Base-by-base conservation (phyloP, 2,113 vertebrate genomes). In the Hiodon tergisus region DNA sequence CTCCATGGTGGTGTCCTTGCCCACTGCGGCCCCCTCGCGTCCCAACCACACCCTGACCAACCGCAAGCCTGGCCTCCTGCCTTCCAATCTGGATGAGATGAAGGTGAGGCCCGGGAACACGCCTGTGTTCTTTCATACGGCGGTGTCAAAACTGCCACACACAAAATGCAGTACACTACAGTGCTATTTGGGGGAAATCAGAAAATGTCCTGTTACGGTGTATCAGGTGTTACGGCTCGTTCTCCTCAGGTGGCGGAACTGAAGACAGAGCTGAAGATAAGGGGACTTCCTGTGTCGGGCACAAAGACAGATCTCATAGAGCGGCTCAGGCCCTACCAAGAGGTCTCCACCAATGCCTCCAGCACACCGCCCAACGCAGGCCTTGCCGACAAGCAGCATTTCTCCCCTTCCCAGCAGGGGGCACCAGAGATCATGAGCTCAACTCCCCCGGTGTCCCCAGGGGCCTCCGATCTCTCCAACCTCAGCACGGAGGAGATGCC, bases 221-320 rank as follows among this genome's bases (percentile, higher is more conserved):
- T 55, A 14, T 14, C 11, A 4, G 3, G 51, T 46, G n/a, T 65
- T 6, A 57, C 16, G 5, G 14, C 31, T 67, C 62, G 17, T 59
- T 52, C 9, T 16, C n/a, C 31, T 9, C 66, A 94, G 93, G 93
- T 94, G 48, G 91, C 93, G 0, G 92, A 94, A 77, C 87, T 94
- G 85, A 94, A 93, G 87, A 89, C 91, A 81, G 93, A 94, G 76
- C 83, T 94, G 80, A 94, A 93, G 83, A 71, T 93, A 57, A 88
- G 93, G 79, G 92, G 93, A n/a, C 83, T 94, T 51, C 93, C 93
- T 0, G 93, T 94, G 47, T 94, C 93, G 1, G 93, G 93, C 78
- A 94, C 93, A 76, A 94, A 94, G 84, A 89, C 88, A 0, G 91
- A 93, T 81, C 93, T 94, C 69, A 93, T 94, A 58, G 93, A 94